Conservation (phyloP, 2,113 vertebrate genomes). For the Myrmophylax atrothorax region DNA sequence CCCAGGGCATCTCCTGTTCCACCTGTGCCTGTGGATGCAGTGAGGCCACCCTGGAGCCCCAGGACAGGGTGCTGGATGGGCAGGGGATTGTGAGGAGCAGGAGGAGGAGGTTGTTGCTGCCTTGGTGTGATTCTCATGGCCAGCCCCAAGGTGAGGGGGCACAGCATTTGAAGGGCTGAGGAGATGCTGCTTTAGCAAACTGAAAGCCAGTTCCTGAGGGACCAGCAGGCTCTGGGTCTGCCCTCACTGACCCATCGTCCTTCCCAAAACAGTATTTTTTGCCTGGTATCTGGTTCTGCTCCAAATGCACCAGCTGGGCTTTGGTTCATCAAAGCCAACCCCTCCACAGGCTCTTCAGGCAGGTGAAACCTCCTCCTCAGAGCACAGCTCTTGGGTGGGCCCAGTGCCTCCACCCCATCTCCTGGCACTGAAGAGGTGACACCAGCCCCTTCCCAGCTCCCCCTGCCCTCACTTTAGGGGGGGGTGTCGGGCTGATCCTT, state of each 20-base stretch:
- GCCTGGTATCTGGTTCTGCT: not conserved
- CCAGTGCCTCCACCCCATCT: rapidly evolving
- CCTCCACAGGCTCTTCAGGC: rapidly evolving
- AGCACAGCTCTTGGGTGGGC: rapidly evolving
- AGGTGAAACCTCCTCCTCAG: rapidly evolving
- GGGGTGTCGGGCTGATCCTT: not conserved
- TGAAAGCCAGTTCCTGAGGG: rapidly evolving
- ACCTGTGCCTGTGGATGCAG: rapidly evolving
- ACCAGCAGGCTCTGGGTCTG: not conserved
- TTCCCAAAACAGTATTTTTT: not conserved
- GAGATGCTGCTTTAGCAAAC: not conserved
- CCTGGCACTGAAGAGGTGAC: not conserved
- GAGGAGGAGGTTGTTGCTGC: not conserved
- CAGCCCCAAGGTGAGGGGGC: not conserved
- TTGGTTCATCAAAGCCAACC: rapidly evolving
- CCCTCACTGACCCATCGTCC: not conserved
- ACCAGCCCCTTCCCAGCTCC: not conserved
- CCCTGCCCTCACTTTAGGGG: not conserved
- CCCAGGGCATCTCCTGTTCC: not conserved
- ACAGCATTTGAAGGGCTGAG: rapidly evolving
- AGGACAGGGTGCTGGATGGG: not conserved
- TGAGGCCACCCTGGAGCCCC: not conserved
- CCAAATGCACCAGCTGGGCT: not conserved
- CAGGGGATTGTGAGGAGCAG: not conserved
- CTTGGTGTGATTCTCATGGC: rapidly evolving